Percentiles rank a stretch among this genome's conserved stretches.
phyloP scores from a whole-genome alignment of 2,113 vertebrate species.

The Urocitellus parryii region DNA sequence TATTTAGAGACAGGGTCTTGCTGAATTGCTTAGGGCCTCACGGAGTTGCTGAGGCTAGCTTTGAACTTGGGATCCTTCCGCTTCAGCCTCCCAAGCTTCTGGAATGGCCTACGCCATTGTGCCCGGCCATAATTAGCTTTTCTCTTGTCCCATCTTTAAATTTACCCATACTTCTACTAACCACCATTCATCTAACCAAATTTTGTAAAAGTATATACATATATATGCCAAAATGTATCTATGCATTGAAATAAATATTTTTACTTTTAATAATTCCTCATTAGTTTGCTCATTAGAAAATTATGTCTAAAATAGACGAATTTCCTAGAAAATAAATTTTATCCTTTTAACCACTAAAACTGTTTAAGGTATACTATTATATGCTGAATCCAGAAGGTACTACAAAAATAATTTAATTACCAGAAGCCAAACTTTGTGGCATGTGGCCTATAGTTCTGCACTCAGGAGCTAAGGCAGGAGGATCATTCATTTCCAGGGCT shows the following conservation, averaged over 20 bases:
- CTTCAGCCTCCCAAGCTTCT: too few relatives aligned
- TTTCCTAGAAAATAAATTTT: slow-evolving; percentile 3
- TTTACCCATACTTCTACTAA: background rate
- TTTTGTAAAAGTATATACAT: background rate
- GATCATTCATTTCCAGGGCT: background rate
- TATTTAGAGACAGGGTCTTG: too few relatives aligned
- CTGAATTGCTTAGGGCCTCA: too few relatives aligned
- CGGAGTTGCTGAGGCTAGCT: too few relatives aligned
- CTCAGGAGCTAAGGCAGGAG: background rate
- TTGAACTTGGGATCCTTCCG: too few relatives aligned
- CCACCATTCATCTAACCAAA: background rate
- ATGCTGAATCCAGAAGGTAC: background rate
- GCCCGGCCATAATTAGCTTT: background rate
- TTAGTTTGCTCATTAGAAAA: slow-evolving; percentile 31
- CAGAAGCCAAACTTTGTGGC: background rate
- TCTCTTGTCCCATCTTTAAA: background rate
- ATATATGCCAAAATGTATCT: background rate
- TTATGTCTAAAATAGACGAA: background rate
- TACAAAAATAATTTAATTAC: background rate
- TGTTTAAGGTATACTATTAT: background rate
- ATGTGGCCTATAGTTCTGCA: background rate
- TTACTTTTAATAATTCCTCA: slow-evolving; percentile 1
- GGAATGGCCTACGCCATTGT: too few relatives aligned
- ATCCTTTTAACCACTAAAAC: background rate
- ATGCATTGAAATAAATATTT: background rate